These are phyloP conservation scores for Eugnorisma glareosa DNA, from an alignment of 2,888 invertebrate species.

Conservation along the genomic window DNA sequence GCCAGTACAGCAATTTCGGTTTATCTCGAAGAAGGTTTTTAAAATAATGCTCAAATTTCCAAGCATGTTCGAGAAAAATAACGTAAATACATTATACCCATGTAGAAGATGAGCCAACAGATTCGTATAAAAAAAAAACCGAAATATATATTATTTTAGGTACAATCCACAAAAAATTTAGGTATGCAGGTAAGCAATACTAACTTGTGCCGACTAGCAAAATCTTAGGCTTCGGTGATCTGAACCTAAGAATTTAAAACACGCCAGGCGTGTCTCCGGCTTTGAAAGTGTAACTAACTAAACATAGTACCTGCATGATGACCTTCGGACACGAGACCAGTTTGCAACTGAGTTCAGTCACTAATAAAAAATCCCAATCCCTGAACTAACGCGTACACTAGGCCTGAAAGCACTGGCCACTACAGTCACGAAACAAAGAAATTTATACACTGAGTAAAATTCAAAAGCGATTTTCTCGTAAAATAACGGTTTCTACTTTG, in stretches of 20 bases:
- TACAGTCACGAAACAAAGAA: background rate
- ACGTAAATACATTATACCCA: conserved; percentile 7
- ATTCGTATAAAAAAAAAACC: conserved; percentile 8
- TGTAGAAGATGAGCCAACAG: background rate
- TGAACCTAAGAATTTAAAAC: background rate
- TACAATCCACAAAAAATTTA: conserved; percentile 14
- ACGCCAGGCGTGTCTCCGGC: background rate
- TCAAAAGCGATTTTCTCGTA: background rate
- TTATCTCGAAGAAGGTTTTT: no score
- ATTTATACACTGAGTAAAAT: background rate
- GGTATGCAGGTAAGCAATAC: background rate
- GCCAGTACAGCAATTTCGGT: no score
- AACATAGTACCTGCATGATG: background rate
- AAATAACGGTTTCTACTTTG: background rate
- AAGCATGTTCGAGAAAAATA: no score
- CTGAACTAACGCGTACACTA: background rate
- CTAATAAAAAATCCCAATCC: background rate
- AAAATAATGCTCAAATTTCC: no score
- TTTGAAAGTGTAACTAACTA: background rate
- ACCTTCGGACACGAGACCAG: background rate
- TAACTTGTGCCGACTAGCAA: background rate
- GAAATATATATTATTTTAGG: background rate
- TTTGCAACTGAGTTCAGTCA: background rate
- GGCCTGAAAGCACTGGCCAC: background rate
- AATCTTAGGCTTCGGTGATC: background rate